Percentiles rank a stretch among this genome's conserved stretches.
phyloP scores from a whole-genome alignment of 2,113 vertebrate species.

The Chionodraco myersi region DNA sequence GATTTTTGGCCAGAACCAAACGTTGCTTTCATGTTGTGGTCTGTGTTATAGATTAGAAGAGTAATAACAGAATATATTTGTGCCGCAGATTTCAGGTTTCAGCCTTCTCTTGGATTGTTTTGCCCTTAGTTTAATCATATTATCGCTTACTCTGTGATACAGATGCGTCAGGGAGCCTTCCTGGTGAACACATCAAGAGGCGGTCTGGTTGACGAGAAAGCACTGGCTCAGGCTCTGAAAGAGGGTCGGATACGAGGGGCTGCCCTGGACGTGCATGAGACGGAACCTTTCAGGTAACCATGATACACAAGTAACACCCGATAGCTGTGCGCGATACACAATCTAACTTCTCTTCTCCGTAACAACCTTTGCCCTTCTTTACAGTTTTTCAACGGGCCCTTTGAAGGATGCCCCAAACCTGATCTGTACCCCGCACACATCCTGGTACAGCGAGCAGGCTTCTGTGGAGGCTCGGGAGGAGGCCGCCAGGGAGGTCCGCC shows the following conservation, averaged over 20 bases:
- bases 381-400: slow-evolving; percentile 89
- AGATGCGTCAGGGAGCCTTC: slow-evolving; percentile 94
- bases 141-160: slow-evolving; percentile 14
- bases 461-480: slow-evolving; percentile 92
- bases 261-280: slow-evolving; percentile 90
- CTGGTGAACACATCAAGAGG: slow-evolving; percentile 92
- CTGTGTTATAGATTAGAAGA: not conserved
- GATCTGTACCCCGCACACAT: slow-evolving; percentile 92
- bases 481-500: slow-evolving; percentile 91
- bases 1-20: not conserved
- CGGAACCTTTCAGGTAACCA: slow-evolving; percentile 90
- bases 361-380: not conserved
- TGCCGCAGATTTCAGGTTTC: not conserved
- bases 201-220: slow-evolving; percentile 91
- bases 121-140: slow-evolving; percentile 4
- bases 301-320: too few species aligned
- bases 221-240: slow-evolving; percentile 91
- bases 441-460: slow-evolving; percentile 94
- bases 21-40: not conserved
- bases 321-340: not conserved
- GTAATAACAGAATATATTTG: not conserved
- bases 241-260: slow-evolving; percentile 92
- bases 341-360: not conserved
- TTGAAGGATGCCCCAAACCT: slow-evolving; percentile 92
- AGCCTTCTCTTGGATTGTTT: not conserved